A percentile compares a stretch with the other conserved stretches of the same genome.
phyloP scores from a whole-genome alignment of 92 coral and sea anemone species.

The Zoanthus solanderi region DNA sequence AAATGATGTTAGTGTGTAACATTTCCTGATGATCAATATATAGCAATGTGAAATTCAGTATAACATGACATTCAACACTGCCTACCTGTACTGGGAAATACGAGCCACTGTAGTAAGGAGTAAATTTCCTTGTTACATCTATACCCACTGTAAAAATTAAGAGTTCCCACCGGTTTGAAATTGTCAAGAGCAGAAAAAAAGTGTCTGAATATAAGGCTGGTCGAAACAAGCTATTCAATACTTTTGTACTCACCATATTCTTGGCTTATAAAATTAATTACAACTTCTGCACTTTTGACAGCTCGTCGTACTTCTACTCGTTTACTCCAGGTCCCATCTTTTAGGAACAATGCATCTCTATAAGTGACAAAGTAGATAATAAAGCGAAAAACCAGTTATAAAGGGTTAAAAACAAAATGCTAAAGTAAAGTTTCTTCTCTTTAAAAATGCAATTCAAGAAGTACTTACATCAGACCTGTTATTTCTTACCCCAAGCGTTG shows the following conservation, averaged over 20 bases:
- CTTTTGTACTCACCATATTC: slow-evolving; percentile 77
- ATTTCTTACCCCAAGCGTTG: slow-evolving; percentile 88
- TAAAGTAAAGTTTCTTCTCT: neutral
- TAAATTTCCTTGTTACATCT: slow-evolving; percentile 78
- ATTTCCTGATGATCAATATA: neutral
- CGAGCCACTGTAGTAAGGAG: slow-evolving; percentile 90
- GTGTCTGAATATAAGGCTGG: neutral
- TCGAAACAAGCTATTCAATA: neutral
- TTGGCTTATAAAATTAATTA: slow-evolving; percentile 87
- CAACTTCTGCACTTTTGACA: slow-evolving; percentile 73
- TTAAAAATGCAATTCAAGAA: too few species aligned
- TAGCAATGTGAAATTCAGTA: too few species aligned
- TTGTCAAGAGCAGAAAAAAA: neutral
- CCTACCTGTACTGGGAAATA: slow-evolving; percentile 57
- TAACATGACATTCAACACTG: neutral
- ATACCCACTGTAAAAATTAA: slow-evolving; percentile 78
- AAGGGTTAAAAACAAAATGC: neutral
- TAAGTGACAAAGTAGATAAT: neutral
- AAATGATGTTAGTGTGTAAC: neutral
- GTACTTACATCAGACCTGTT: neutral
- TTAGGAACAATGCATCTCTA: slow-evolving; percentile 85
- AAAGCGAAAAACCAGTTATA: neutral
- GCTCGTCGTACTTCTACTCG: slow-evolving; percentile 85
- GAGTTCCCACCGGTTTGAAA: neutral
- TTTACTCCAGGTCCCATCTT: slow-evolving; percentile 93